Conservation (phyloP, 2,113 vertebrate genomes). For the Indicator indicator region DNA sequence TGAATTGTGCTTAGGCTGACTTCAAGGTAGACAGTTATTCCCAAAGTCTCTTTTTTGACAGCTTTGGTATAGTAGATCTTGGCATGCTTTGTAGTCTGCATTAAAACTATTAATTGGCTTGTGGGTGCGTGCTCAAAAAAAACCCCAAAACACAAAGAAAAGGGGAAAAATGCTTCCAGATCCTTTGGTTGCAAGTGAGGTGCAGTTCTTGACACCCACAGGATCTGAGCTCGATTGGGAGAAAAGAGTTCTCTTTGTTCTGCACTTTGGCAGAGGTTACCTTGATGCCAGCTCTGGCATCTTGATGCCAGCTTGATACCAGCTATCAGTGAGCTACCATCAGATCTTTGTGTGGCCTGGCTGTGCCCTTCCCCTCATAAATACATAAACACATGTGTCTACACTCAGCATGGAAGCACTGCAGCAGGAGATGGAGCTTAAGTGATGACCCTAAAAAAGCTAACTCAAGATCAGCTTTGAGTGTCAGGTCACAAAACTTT, state of each 20-base stretch:
- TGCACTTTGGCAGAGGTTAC: neutral
- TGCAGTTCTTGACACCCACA: neutral
- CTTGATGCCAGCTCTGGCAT: neutral
- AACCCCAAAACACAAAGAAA: neutral
- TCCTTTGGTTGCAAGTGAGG: neutral
- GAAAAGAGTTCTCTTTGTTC: neutral
- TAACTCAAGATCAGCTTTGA: neutral
- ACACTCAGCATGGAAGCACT: neutral
- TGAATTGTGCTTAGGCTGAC: neutral
- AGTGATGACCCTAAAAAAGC: neutral
- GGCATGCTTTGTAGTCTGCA: neutral
- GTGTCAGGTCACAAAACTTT: neutral
- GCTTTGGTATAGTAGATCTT: neutral
- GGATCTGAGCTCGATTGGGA: neutral
- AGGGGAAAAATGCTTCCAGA: neutral
- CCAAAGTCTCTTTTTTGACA: neutral
- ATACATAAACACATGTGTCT: neutral
- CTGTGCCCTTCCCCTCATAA: neutral
- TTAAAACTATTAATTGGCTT: neutral
- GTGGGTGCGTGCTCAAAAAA: neutral
- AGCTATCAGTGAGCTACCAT: no score
- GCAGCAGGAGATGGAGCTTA: neutral
- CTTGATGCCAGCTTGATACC: no score
- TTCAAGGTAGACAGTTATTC: neutral
- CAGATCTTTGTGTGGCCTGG: neutral